Evolutionary conservation across 2,113 vertebrate genomes (phyloP), one percentile per base, ranked within the genome.

Genomic region (Pygathrix nemaeus): DNA sequence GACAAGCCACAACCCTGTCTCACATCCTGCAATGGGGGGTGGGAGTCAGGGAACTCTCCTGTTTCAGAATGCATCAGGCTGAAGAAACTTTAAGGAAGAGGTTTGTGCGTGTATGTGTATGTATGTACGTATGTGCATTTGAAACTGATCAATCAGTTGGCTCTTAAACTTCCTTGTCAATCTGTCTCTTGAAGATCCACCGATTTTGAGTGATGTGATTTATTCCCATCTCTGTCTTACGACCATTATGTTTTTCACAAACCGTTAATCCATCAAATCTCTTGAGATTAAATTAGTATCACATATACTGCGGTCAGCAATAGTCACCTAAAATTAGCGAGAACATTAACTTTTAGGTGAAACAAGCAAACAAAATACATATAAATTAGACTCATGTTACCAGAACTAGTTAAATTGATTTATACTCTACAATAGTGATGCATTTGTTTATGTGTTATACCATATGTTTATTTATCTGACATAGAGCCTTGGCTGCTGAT

Each of bases 281-380:
- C 30, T 64, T 87, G 87, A 87, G 40, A 43, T 96, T 95, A 83
- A 93, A 78, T 94, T 96, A 79, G 32, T 75, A 30, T 94, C 40
- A 57, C 82, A 40, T 79, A 85, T 75, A 89, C n/a, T 40, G 27
- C 75, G 55, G 86, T 52, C 83, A 43, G 40, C 35, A 86, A 76
- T 40, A 66, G 40, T 21, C 55, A 88, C 57, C 40, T 88, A 43
- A 66, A 94, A 95, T 92, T 84, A 88, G 23, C 35, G 88, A 75
- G 89, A 76, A 80, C 72, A 87, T 66, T 72, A 88, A 93, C 57
- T 92, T 96, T 8, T 93, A 57, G 32, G 20, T 87, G 57, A 93
- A 88, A 68, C 6, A 78, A 96, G 57, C 10, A 88, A 93, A 90
- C 0, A 87, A 83, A 91, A 82, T 25, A 85, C 9, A 73, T 40